Base-by-base conservation (phyloP, 2,888 invertebrate species). In the Seira ritae region DNA sequence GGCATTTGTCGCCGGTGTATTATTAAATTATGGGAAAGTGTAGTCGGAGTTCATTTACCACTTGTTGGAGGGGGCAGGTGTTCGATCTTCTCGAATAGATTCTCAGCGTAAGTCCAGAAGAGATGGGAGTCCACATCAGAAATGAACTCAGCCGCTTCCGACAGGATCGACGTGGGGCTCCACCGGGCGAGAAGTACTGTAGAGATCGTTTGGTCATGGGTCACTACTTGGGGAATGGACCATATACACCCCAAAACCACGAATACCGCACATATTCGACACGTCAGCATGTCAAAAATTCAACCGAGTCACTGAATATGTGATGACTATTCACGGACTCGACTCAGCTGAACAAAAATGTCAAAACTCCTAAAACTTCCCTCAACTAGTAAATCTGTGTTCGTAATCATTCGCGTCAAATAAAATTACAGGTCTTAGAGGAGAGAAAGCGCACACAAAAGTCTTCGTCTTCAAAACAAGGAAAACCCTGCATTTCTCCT, bases 141-240 rank as follows among this genome's bases (percentile, higher is more conserved):
- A 84, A 96, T 92, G 91, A 96, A 96, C 91, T 96, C 98, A 46
- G 97, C 96, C 42, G 96, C 94, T 92, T 99, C 99, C 80, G 98
- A 92, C 67, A 96, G 93, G 74, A 98, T 92, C 8, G 98, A 98
- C 19, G 98, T 98, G 74, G 95, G 94, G 87, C 94, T 93, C 99
- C 99, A 99, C 93, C 98, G 98, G 0, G 98, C 97, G 3, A 76
- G 62, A 8, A 89, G 83, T 17, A 77, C 77, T 42, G 88, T 87
- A 23, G 85, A 82, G 70, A 89, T 86, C 72, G 82, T 86, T 75
- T 89, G 87, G 22, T 88, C 81, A 81, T 81, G 81, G 31, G 66
- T 62, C 15, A 12, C 15, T 50, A 67, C 73, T n/a, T 17, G 42
- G 0, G 68, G 37, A 4, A 67, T 4, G 1, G 22, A 23, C n/a